A percentile compares a stretch with the other conserved stretches of the same genome.
Evolutionary conservation across 2,888 invertebrate species (phyloP).

Genomic region (Lithophane leautieri): DNA sequence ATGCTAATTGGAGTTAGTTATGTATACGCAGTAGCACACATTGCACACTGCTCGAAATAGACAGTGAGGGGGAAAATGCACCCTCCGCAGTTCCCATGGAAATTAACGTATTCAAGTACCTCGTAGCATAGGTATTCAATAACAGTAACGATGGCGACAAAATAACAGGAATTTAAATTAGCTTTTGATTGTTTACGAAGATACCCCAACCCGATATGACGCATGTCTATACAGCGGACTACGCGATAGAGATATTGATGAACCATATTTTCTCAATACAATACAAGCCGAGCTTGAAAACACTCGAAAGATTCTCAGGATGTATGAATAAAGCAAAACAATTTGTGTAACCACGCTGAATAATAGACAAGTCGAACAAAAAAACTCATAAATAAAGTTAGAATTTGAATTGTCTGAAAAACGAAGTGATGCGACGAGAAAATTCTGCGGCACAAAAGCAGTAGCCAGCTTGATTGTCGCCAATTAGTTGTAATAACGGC

Average conservation of each 20-base stretch:
- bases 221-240: conserved; percentile 17
- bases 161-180: conserved; percentile 38
- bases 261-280: conserved; percentile 24
- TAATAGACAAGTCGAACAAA: conserved; percentile 51
- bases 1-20: conserved; percentile 45
- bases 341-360: conserved; percentile 31
- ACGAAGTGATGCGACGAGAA: conserved; percentile 73
- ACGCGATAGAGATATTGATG: conserved; percentile 36
- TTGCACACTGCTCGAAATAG: conserved; percentile 53
- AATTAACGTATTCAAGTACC: conserved; percentile 37
- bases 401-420: conserved; percentile 68
- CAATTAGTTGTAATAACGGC: conserved; percentile 89
- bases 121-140: conserved; percentile 33
- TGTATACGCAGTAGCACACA: conserved; percentile 53
- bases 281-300: conserved; percentile 33
- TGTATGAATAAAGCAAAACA: conserved; percentile 37
- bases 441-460: conserved; percentile 79
- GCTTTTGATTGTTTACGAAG: conserved; percentile 29
- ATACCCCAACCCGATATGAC: conserved; percentile 27
- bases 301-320: conserved; percentile 33
- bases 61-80: conserved; percentile 54
- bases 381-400: conserved; percentile 38
- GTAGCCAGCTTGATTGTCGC: conserved; percentile 85
- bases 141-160: conserved; percentile 32
- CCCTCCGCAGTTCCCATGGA: conserved; percentile 45